These are phyloP conservation scores for Junco hyemalis DNA, from an alignment of 2,113 vertebrate species.

Conservation along the genomic window DNA sequence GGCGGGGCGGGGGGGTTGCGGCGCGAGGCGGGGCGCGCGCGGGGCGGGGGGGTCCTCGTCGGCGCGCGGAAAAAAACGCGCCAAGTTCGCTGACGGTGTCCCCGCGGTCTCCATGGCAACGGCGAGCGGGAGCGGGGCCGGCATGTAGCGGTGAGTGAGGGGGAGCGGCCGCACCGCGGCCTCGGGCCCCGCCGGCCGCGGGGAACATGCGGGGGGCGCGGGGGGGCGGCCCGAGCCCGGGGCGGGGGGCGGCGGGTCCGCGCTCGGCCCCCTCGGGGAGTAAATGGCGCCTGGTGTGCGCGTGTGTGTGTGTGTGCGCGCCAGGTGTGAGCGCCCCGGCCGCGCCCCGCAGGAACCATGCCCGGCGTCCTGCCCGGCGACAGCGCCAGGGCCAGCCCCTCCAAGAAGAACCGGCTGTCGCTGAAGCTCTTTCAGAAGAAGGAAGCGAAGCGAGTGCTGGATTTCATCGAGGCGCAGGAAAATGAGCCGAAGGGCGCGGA, in stretches of 20 bases:
- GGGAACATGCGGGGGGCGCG: neutral
- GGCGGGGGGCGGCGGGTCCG: neutral
- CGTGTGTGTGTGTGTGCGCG: neutral
- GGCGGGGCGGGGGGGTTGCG: no score
- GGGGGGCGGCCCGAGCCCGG: neutral
- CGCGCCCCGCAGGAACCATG: constrained; percentile 73
- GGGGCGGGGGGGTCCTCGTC: neutral
- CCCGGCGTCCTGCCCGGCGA: constrained; percentile 86
- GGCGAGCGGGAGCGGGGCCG: no score
- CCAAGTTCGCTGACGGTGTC: neutral
- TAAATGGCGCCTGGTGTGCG: neutral
- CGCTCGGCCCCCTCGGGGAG: neutral
- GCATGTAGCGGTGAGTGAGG: no score
- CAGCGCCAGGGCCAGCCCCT: constrained; percentile 78
- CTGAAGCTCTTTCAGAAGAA: constrained; percentile 96
- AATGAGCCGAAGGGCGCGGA: constrained; percentile 75
- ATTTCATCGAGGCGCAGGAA: constrained; percentile 86
- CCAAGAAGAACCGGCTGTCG: constrained; percentile 88
- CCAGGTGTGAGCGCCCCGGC: constrained; percentile 34
- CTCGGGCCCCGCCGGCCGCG: no score
- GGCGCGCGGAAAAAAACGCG: neutral
- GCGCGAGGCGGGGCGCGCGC: neutral
- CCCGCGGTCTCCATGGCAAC: no score
- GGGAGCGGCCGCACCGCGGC: no score
- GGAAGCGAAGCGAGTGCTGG: constrained; percentile 90